Percentiles rank a stretch among this genome's conserved stretches.
Conservation (phyloP, 2,888 invertebrate genomes). For the Anoplius nigerrimus region DNA sequence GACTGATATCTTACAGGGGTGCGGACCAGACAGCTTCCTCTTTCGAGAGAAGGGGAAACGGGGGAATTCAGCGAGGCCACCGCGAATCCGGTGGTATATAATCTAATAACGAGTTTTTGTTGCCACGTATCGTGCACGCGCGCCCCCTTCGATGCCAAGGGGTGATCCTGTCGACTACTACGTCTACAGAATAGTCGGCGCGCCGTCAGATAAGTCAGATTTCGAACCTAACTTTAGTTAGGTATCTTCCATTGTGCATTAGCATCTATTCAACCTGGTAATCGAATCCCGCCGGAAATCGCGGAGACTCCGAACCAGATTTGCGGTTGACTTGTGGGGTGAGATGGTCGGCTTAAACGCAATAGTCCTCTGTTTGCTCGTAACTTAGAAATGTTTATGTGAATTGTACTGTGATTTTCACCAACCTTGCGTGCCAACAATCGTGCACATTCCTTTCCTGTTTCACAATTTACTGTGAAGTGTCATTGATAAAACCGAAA, state of each 20-base stretch:
- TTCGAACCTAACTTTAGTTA: slow-evolving; percentile 58
- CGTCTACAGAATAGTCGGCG: slow-evolving; percentile 27
- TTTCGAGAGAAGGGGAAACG: not conserved
- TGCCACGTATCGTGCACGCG: slow-evolving; percentile 67
- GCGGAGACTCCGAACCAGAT: slow-evolving; percentile 59
- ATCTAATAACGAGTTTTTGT: slow-evolving; percentile 74
- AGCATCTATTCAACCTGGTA: slow-evolving; percentile 74
- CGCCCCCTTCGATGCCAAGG: slow-evolving; percentile 61
- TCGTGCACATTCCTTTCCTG: no score
- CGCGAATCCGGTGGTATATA: slow-evolving; percentile 53
- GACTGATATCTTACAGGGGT: slow-evolving; percentile 15
- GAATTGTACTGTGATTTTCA: no score
- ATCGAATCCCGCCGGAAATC: slow-evolving; percentile 69
- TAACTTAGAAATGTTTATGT: no score
- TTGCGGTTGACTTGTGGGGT: slow-evolving; percentile 71
- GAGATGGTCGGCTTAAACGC: no score
- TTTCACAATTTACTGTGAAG: no score
- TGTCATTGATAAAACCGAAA: no score
- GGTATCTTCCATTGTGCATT: slow-evolving; percentile 72
- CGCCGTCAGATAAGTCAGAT: slow-evolving; percentile 49
- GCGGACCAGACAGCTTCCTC: slow-evolving; percentile 14
- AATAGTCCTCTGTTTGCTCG: no score
- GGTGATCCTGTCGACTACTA: slow-evolving; percentile 44
- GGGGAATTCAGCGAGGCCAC: slow-evolving; percentile 33
- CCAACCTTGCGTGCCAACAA: no score